Evolutionary conservation across 1,140 invertebrate genomes (phyloP).

Genomic region (Heliconius hermathena): DNA sequence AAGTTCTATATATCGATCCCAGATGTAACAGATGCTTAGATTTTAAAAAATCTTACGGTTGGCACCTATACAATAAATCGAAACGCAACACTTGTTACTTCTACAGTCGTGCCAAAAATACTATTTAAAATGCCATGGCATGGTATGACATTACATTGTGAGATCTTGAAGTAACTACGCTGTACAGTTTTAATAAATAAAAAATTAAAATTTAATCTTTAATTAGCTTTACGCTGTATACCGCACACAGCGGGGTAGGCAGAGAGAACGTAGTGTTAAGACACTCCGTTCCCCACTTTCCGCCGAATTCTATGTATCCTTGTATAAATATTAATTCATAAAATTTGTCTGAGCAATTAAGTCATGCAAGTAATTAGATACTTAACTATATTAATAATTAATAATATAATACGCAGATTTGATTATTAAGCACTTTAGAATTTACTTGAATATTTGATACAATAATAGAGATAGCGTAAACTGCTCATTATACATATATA

Average conservation of each 20-base stretch:
- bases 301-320: no score
- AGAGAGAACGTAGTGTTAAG: no score
- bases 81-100: slow-evolving; percentile 18
- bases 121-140: background rate
- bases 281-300: no score
- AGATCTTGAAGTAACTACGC: background rate
- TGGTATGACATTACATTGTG: background rate
- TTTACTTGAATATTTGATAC: background rate
- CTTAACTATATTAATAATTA: no score
- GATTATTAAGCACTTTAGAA: background rate
- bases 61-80: slow-evolving; percentile 12
- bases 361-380: no score
- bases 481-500: background rate
- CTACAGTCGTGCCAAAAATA: slow-evolving; percentile 13
- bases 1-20: no score
- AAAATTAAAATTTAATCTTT: no score
- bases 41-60: background rate
- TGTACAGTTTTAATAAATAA: background rate
- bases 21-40: no score
- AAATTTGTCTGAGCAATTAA: no score
- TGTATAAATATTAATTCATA: no score
- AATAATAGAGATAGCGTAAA: background rate
- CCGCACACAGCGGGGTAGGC: no score
- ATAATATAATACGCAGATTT: background rate
- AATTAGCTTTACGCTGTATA: no score